Evolutionary conservation across 2,113 vertebrate genomes (phyloP), one percentile per base, ranked within the genome.

Genomic region (Ahaetulla prasina): DNA sequence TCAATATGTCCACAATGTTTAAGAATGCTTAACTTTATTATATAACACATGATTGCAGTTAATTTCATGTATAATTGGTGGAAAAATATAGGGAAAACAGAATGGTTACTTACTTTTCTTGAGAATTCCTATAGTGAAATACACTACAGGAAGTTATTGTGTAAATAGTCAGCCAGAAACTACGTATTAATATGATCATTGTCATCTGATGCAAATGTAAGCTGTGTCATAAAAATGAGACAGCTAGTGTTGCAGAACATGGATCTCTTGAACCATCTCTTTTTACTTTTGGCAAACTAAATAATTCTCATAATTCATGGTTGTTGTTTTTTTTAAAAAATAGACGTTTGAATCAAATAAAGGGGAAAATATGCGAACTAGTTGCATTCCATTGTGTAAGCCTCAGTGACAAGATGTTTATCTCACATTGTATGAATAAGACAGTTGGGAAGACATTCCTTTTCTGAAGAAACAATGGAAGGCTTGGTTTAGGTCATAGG

Each of bases 361-460:
- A 90, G 50, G 80, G 8, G 43, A 8, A 90, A 92, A 89, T 92
- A 92, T 90, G 88, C 90, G 80, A 55, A 86, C 27, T 43, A 86
- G 88, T 92, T 90, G n/a, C 92, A 90, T 92, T 92, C 92, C 88
- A 63, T 57, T 55, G 20, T 25, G 27, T 86, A 89, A 52, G 12
- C 8, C n/a, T 89, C 52, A n/a, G 45, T 86, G 23, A 35, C 30
- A 85, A 92, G 88, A 90, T 90, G 49, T 60, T 85, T 92, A 89
- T 92, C 92, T 86, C 54, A 90, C 10, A 2, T n/a, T 43, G 25
- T 35, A 90, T 92, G 54, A 92, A 68, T 86, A 86, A 63, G 88
- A 43, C 54, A 92, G 68, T 43, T 86, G 54, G 45, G 54, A 63
- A 90, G 74, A 53, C 88, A 92, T 92, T 90, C 87, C 54, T 63